Base-by-base conservation (phyloP, 2,888 invertebrate species). In the Seira sanloemensis region DNA sequence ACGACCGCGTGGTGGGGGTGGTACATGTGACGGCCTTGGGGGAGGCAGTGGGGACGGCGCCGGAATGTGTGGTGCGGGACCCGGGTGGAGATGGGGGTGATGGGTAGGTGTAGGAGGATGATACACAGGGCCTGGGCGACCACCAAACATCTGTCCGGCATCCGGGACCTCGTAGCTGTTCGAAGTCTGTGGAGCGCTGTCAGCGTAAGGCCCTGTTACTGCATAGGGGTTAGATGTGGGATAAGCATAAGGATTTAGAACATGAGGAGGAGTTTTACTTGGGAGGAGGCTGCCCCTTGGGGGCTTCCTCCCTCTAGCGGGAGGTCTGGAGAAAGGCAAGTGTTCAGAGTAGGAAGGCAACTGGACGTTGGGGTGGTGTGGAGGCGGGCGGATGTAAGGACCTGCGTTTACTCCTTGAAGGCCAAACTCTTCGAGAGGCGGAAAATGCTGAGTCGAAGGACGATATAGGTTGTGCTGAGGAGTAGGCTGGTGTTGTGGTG, bases 161-260 rank as follows among this genome's bases (percentile, higher is more conserved):
- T 78, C 84, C 7, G 78, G 78, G 12, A 78, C 21, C 23, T 84
- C 84, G 26, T 84, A 84, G 25, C 84, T 84, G 27, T 84, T 78
- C 4, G 78, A 78, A 19, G 74, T 68, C n/a, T 78, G 84, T 7
- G 84, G 84, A 0, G 84, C 74, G 21, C 74, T 84, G 16, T 84
- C 84, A 18, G n/a, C 27, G 65, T 1, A 23, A 23, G 9, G 66
- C 27, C 75, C 37, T 46, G 58, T n/a, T n/a, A 58, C 27, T 2
- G 58, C 78, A 37, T 84, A 84, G 0, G 84, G 79, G 46, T 72
- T 75, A 0, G 26, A 21, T 4, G 75, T 37, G 0, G 74, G 78
- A 18, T 68, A 78, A 1, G 69, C 78, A 46, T 84, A 78, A 0
- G 78, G 78, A 54, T 75, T 84, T 7, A 78, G 46, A 5, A 69